phyloP scores from a whole-genome alignment of 2,797 vertebrate genomes.

The Macrochelys suwanniensis region DNA sequence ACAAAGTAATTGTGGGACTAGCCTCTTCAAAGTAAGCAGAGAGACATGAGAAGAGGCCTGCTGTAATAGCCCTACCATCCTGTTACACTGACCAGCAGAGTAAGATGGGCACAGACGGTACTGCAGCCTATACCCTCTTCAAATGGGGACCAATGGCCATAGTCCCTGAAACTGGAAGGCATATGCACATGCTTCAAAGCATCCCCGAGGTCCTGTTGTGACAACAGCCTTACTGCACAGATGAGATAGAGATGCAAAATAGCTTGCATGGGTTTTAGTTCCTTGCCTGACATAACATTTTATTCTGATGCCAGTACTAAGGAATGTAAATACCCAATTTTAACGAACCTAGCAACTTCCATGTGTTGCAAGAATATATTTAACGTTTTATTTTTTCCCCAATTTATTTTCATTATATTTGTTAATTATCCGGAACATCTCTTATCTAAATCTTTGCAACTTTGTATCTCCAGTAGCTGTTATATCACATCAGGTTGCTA shows the following conservation, averaged over 20 bases:
- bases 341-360: neutral
- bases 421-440: neutral
- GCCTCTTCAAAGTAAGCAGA: neutral
- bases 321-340: neutral
- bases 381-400: neutral
- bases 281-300: neutral
- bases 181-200: neutral
- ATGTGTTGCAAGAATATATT: neutral
- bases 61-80: neutral
- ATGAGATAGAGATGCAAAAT: neutral
- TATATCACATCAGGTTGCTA: constrained; percentile 71
- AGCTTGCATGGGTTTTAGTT: neutral
- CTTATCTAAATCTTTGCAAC: constrained; percentile 31
- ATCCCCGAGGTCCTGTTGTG: neutral
- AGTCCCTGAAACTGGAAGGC: neutral
- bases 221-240: neutral
- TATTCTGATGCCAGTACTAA: neutral
- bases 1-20: neutral
- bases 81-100: neutral
- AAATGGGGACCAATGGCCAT: neutral
- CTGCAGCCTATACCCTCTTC: neutral
- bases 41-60: neutral
- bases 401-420: constrained; percentile 1
- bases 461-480: constrained; percentile 61
- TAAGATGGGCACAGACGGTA: neutral